Base-by-base conservation (phyloP, 2,797 vertebrate genomes). In the Huso huso region DNA sequence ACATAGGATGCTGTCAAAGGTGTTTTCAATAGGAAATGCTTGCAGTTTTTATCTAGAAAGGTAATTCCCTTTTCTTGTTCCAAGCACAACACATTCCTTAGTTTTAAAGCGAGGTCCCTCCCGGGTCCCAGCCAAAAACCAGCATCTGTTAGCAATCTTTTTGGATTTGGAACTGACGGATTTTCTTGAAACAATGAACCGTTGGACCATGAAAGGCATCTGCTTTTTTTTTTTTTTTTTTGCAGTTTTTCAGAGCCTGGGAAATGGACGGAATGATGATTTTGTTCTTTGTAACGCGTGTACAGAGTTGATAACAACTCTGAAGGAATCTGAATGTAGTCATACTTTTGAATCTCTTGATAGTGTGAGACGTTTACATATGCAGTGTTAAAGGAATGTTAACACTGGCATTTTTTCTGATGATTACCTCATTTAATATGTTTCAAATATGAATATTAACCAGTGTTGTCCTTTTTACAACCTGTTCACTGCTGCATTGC, bases 121-220 rank as follows among this genome's bases (percentile, higher is more conserved):
- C 77, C 77, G 2, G 66, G 79, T 78, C 75, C 65, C 0, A 10
- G 83, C 83, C 83, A 87, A 82, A 77, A 86, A 80, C 48, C 74
- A 55, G 78, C 84, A 86, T 87, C 86, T 89, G 85, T 84, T 87
- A 85, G 79, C 83, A 87, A 87, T 89, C 80, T 84, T 84, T 59
- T 69, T 74, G 76, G 78, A 75, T 84, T 86, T 86, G 81, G 79
- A 79, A 73, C 73, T 2, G 0, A 80, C 84, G 77, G 65, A 59
- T 66, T 78, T 81, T 84, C 85, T 81, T 72, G 82, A 68, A 88
- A 85, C 84, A 87, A 72, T 80, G 82, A 84, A 67, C 78, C 82
- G 81, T 81, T 80, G 86, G 83, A 87, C 78, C 81, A 65, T 2
- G 12, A 77, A 82, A 83, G 76, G 77, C 81, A 85, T 86, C 84